A percentile compares a stretch with the other conserved stretches of the same genome.
Conservation (phyloP, 2,113 vertebrate genomes). For the Morone saxatilis region DNA sequence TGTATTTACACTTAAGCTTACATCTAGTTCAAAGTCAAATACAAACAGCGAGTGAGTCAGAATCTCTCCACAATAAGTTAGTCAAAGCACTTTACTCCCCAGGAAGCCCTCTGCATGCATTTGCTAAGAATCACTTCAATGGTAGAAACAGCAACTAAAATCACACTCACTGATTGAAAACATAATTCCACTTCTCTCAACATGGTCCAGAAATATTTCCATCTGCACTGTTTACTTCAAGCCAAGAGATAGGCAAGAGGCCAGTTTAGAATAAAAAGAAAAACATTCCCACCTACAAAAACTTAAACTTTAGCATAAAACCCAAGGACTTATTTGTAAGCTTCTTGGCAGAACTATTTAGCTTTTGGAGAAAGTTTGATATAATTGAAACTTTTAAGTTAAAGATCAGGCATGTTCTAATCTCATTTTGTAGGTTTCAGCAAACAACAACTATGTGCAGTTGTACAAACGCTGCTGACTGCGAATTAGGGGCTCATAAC, state of each 20-base stretch:
- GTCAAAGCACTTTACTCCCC: constrained; percentile 12
- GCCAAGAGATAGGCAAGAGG: neutral
- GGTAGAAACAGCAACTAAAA: neutral
- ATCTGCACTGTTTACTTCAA: neutral
- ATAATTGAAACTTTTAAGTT: neutral
- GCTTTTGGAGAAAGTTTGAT: neutral
- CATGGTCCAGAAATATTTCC: neutral
- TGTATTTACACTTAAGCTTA: constrained; percentile 14
- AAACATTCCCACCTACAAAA: neutral
- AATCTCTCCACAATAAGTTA: constrained; percentile 23
- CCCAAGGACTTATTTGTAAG: neutral
- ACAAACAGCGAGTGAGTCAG: constrained; percentile 30
- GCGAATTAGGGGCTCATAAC: no score
- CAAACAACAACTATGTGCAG: neutral
- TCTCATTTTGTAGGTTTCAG: neutral
- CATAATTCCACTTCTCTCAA: neutral
- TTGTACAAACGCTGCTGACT: neutral
- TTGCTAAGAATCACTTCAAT: constrained; percentile 4
- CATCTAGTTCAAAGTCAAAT: constrained; percentile 22
- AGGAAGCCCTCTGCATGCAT: constrained; percentile 6
- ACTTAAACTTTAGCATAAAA: neutral
- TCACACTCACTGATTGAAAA: constrained; percentile 6
- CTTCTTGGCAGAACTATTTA: neutral
- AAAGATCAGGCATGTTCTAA: neutral
- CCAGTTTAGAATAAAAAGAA: neutral